Conservation (phyloP, 2,113 vertebrate genomes). For the Phylloscopus trochiloides region DNA sequence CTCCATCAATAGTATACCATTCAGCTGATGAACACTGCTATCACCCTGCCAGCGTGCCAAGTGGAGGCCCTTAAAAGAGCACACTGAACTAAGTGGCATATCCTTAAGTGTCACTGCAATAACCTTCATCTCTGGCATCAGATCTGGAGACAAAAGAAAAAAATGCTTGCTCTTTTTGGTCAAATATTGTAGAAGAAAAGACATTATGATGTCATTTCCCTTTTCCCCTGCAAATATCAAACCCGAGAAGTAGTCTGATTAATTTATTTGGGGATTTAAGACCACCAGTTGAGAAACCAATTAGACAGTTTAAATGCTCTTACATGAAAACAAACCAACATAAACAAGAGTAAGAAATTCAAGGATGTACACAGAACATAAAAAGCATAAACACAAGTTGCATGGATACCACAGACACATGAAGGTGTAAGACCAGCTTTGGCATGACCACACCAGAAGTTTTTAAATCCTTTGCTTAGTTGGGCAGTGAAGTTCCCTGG, state of each 20-base stretch:
- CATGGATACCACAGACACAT: background rate
- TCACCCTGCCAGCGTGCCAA: background rate
- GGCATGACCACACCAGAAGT: background rate
- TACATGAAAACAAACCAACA: background rate
- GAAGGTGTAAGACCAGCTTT: background rate
- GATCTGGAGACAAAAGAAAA: background rate
- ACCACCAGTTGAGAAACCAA: background rate
- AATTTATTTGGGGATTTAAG: background rate
- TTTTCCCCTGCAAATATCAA: background rate
- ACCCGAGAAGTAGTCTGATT: background rate
- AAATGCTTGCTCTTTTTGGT: background rate
- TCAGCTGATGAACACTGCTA: background rate
- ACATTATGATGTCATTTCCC: background rate
- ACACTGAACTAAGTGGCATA: background rate
- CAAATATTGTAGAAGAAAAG: background rate
- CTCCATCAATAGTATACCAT: background rate
- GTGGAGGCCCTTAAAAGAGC: background rate
- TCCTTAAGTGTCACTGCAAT: background rate
- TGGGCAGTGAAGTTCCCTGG: background rate
- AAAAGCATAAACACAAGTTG: background rate
- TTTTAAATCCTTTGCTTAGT: background rate
- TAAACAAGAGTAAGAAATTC: background rate
- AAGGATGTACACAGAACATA: background rate
- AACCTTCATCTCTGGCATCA: background rate
- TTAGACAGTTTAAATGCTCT: background rate